These are phyloP conservation scores for Clarias fuscus DNA, from an alignment of 2,797 vertebrate genomes.

Conservation along the genomic window DNA sequence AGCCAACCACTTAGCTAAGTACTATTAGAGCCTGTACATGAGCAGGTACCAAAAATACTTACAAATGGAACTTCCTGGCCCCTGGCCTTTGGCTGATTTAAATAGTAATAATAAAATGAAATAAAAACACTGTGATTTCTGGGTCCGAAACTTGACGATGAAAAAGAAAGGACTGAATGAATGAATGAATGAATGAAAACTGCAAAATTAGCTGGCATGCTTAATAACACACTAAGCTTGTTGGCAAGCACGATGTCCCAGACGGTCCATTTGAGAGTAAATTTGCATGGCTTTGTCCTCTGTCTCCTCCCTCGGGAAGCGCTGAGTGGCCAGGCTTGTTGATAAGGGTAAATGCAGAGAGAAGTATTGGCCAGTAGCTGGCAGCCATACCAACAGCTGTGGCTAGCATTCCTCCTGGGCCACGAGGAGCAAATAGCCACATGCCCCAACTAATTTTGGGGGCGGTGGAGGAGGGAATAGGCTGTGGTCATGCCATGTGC, in stretches of 20 bases:
- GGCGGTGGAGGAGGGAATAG: constrained; percentile 21
- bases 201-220: constrained; percentile 28
- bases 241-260: constrained; percentile 21
- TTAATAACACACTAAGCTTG: constrained; percentile 47
- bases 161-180: neutral
- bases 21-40: neutral
- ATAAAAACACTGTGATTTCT: neutral
- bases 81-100: neutral
- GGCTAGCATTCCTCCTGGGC: constrained; percentile 64
- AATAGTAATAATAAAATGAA: too few relatives aligned
- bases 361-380: constrained; percentile 45
- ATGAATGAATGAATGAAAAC: neutral
- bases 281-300: constrained; percentile 36
- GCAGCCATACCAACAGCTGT: constrained; percentile 62
- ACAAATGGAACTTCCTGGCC: neutral
- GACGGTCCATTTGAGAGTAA: constrained; percentile 28
- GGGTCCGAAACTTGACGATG: neutral
- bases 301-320: constrained; percentile 37
- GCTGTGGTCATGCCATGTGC: constrained; percentile 35
- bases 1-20: neutral
- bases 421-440: constrained; percentile 63
- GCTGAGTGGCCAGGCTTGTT: constrained; percentile 35
- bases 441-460: constrained; percentile 56
- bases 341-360: constrained; percentile 37
- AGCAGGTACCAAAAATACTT: neutral